Conservation (phyloP, 2,888 invertebrate species). For the Eumerus sabulonum region DNA sequence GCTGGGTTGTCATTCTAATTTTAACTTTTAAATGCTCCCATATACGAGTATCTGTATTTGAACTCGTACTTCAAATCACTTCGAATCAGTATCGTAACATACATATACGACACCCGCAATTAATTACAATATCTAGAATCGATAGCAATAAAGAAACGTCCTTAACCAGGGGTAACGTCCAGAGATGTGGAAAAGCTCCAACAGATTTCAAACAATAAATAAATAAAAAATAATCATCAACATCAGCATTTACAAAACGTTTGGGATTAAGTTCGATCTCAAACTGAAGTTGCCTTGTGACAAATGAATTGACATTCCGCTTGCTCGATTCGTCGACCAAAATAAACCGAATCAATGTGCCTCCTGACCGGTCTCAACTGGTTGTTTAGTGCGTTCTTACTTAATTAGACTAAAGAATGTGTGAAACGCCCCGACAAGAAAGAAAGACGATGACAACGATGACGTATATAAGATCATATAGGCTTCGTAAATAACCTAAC, state of each 20-base stretch:
- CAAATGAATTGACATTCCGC: conserved; percentile 32
- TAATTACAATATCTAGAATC: conserved; percentile 11
- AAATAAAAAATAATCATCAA: background rate
- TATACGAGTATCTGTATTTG: too few relatives aligned
- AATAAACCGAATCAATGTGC: conserved; percentile 37
- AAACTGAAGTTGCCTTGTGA: conserved; percentile 28
- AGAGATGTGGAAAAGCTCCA: too few relatives aligned
- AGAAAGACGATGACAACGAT: conserved; percentile 6
- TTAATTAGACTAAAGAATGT: conserved; percentile 49
- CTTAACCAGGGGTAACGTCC: background rate
- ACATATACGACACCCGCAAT: background rate
- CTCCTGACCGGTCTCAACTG: conserved; percentile 40
- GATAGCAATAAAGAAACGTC: conserved; percentile 6
- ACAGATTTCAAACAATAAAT: background rate
- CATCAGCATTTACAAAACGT: background rate
- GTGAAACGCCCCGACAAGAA: conserved; percentile 10
- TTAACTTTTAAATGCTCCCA: conserved; percentile 13
- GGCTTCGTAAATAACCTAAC: conserved; percentile 55
- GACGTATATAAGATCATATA: conserved; percentile 1
- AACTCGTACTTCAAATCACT: background rate
- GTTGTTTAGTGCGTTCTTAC: conserved; percentile 31
- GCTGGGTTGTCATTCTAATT: conserved; percentile 30
- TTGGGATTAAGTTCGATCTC: background rate
- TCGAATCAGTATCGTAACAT: background rate
- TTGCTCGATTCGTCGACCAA: conserved; percentile 22